Base-by-base conservation (phyloP, 2,113 vertebrate species). In the Ailurus styani region DNA sequence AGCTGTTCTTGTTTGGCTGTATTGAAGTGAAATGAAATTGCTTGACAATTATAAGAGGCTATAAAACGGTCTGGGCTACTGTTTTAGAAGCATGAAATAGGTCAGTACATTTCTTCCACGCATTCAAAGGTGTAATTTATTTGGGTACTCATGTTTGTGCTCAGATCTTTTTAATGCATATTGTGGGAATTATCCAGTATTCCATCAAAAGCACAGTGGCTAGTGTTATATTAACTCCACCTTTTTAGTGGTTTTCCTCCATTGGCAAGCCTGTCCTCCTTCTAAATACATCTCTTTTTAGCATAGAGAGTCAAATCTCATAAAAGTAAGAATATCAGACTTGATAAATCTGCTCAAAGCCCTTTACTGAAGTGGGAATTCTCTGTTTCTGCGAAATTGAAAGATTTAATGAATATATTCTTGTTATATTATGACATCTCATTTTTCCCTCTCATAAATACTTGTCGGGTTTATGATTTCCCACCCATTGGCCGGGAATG, bases 391-490 rank as follows among this genome's bases (percentile, higher is more conserved):
- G 87, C 66, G 94, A 98, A 98, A 99, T 95, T 98, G 98, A 98
- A 98, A 98, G 98, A 95, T 98, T 98, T 99, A 99, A 99, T 99
- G 98, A 99, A 99, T 98, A 98, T 99, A 99, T 99, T 98, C 98
- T 97, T 98, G 95, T 98, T 98, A 97, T 98, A 98, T 98, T 98
- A 98, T 98, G 97, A 98, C 98, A 98, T 98, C 98, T 99, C 98
- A 97, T 98, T 98, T 98, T 98, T 98, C 97, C 94, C 96, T 98
- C 98, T 99, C 98, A 99, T 99, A 99, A 98, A 99, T 99, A 98
- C 98, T 98, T 98, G 97, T 97, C 97, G 83, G 98, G 98, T 98
- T 98, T 98, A 98, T 99, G 98, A 98, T 98, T 98, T 98, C 98
- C 98, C 96, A 96, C 98, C 99, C 98, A 99, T 98, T 99, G 99